Evolutionary conservation across 2,113 vertebrate species (phyloP).

Genomic region (Petrocephalus zakoni): DNA sequence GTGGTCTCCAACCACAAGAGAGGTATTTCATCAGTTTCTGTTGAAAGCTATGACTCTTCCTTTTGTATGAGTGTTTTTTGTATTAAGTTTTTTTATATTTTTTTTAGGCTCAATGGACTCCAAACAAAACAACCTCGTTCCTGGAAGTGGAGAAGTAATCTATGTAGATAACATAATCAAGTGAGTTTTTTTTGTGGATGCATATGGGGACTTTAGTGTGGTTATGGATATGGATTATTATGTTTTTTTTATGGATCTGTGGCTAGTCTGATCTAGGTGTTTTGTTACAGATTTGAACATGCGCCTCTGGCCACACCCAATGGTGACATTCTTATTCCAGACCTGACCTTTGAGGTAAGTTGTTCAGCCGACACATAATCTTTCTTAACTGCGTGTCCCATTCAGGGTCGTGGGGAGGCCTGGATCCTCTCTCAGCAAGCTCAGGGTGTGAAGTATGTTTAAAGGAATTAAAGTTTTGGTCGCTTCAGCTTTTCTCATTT

Average conservation of each 20-base stretch:
- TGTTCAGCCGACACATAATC: not conserved
- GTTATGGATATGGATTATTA: not conserved
- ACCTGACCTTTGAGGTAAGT: slow-evolving; percentile 87
- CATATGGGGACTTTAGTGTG: not conserved
- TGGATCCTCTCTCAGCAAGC: not conserved
- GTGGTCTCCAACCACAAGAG: slow-evolving; percentile 82
- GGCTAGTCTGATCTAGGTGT: not conserved
- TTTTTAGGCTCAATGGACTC: slow-evolving; percentile 56
- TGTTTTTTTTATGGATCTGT: not conserved
- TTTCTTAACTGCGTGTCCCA: not conserved
- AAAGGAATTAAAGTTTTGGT: not conserved
- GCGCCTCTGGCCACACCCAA: slow-evolving; percentile 91
- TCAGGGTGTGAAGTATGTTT: not conserved
- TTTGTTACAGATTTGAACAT: slow-evolving; percentile 79
- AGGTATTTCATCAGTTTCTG: slow-evolving; percentile 54
- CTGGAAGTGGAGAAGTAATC: slow-evolving; percentile 81
- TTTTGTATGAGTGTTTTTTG: not conserved
- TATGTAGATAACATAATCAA: slow-evolving; percentile 87
- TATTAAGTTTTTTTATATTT: slow-evolving; percentile 19
- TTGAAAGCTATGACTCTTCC: not conserved
- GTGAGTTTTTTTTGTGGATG: slow-evolving; percentile 57
- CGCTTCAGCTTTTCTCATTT: not conserved
- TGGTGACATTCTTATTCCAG: slow-evolving; percentile 87
- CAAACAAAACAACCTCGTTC: slow-evolving; percentile 64
- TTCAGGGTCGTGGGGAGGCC: not conserved